Base-by-base conservation (phyloP, 2,888 invertebrate species). In the Lasioglossum zephyrum region DNA sequence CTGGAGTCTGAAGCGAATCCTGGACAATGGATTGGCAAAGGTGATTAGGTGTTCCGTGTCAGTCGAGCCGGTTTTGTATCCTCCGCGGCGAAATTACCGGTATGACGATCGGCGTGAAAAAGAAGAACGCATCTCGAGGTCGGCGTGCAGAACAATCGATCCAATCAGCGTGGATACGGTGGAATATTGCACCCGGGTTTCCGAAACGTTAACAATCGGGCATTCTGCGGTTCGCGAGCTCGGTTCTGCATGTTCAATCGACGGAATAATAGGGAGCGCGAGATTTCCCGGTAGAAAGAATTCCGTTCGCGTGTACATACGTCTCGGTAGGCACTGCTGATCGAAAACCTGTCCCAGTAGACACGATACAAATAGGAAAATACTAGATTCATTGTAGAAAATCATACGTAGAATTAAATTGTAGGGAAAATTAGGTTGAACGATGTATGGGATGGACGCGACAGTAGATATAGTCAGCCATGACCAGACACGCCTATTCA, bases 211-310 rank as follows among this genome's bases (percentile, higher is more conserved):
- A 77, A 81, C 86, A 88, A 87, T 69, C 73, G 81, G 26, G 80
- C 73, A 84, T 79, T 84, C 80, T 76, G 77, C 77, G 73, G 81
- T 60, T 63, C 85, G 18, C 41, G 26, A 57, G 66, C 31, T 53
- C 76, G 77, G 53, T 81, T 85, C 66, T 79, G 83, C 86, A 82
- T 86, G 81, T 76, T 82, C 86, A 86, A 88, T 84, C 82, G 49
- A 82, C 47, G 77, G 80, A 88, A 84, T 84, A 88, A 88, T 88
- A 82, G 78, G 72, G 22, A 22, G 8, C 4, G 22, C 53, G 49
- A n/a, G 41, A 81, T 75, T 81, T 70, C 74, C 57, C 72, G 26
- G 26, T 26, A 53, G 41, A 72, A 77, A 79, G 79, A 87, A 82
- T 79, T 63, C 69, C n/a, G 49, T 73, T 66, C 63, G 22, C 16